Base-by-base conservation (phyloP, 2,797 vertebrate species). In the Mus caroli region DNA sequence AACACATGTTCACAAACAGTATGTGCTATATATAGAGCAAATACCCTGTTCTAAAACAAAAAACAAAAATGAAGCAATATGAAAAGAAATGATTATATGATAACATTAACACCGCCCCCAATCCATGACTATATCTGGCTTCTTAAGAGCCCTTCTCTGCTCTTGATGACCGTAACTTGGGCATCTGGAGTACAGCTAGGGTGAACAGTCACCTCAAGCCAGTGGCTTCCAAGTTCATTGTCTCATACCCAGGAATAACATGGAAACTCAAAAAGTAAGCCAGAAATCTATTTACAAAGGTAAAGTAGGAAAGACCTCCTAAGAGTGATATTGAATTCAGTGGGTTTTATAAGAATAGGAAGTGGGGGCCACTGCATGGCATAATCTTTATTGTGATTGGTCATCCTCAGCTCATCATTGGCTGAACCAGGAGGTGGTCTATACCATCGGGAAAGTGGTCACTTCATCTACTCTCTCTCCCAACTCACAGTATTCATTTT, bases 1-100 rank as follows among this genome's bases (percentile, higher is more conserved):
- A 78, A 24, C 54, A 34, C 12, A 58, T 60, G 54, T 82, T 82
- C 54, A 82, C n/a, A 40, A 40, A 37, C n/a, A 82, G n/a, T 40
- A 24, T 28, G 13, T 40, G 22, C 54, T 60, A 40, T 37, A 71
- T 71, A n/a, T 6, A 82, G 2, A 80, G n/a, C 54, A 80, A 37
- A 37, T 26, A 80, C 34, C 22, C 34, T n/a, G 67, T 37, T 37
- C 15, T 71, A 31, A 64, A 31, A 13, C 34, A n/a, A 69, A 69
- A 67, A 50, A 24, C 3, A 15, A 14, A 58, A 80, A 58, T 17
- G 43, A 83, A 60, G n/a, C n/a, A 40, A 40, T 60, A 56, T 28
- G 14, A 83, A 91, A 94, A 96, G 46, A 50, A 95, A 80, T 19
- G 15, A 80, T 77, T 82, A 37, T 43, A 80, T 15, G 50, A 54